Evolutionary conservation across 2,888 invertebrate genomes (phyloP), one percentile per base, ranked within the genome.

Genomic region (Acholoe squamosa): DNA sequence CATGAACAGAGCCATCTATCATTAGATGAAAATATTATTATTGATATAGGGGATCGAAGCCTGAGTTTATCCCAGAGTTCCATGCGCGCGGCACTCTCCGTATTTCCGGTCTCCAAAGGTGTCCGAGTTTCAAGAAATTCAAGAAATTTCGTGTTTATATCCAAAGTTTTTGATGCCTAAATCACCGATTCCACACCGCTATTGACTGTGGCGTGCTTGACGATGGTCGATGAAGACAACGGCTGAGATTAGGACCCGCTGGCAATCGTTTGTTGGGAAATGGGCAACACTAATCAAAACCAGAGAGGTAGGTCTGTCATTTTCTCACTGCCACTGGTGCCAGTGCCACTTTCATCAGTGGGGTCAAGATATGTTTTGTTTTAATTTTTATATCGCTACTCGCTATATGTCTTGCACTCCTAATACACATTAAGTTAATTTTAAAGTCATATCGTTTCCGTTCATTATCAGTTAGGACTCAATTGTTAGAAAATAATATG

Each of bases 31-130:
- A 33, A 22, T 80, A 80, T 80, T 80, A 19, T 80, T 1, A 1
- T 34, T 80, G 33, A 10, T 43, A 22, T 80, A 43, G 25, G 80
- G 3, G 80, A 34, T 16, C 34, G 34, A 43, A 22, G 80, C 16
- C 80, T 1, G n/a, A 80, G 3, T 80, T 80, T 1, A 0, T 34
- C 80, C 80, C 80, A 80, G 22, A 80, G 22, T 80, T 19, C 80
- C 43, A 22, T 43, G 16, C 80, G 80, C 33, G 43, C 43, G 16
- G 80, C 22, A 43, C 33, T 80, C 80, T 80, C 80, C 80, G 80
- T 80, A 43, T 80, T 80, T 80, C 80, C 80, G 80, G 80, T 80
- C 80, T 43, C 80, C 34, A 43, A 80, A 80, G 43, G 22, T 80
- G 80, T 80, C 19, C 80, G 80, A 80, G 34, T 80, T 80, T 80